Conservation (phyloP, 2,113 vertebrate species). For the Apteryx mantelli region DNA sequence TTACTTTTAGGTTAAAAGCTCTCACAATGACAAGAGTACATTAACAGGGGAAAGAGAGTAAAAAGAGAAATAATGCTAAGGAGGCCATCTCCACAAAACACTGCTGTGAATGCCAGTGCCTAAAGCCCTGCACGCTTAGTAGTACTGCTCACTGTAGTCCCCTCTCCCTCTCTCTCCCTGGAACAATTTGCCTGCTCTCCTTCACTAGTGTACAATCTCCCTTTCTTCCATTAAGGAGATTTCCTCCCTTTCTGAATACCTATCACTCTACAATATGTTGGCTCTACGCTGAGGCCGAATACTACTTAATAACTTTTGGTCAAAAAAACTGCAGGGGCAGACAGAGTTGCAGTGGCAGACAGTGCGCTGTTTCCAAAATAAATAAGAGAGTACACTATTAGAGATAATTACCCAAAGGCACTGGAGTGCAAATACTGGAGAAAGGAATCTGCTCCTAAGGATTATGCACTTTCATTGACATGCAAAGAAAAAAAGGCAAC, state of each 20-base stretch:
- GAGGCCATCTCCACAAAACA: neutral
- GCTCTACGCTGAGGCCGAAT: neutral
- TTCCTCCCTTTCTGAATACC: neutral
- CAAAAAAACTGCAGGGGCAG: neutral
- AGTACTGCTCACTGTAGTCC: neutral
- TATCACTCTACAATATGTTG: neutral
- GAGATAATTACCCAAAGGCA: neutral
- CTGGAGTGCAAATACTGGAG: neutral
- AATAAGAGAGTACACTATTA: neutral
- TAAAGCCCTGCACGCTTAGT: neutral
- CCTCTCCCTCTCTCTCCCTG: neutral
- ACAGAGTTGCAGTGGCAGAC: neutral
- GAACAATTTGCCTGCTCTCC: neutral
- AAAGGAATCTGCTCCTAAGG: neutral
- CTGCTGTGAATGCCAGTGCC: neutral
- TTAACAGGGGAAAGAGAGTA: neutral
- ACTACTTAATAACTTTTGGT: neutral
- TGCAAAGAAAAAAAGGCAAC: neutral
- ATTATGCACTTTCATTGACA: neutral
- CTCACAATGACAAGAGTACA: neutral
- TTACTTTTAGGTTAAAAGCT: slow-evolving; percentile 51
- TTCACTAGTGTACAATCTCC: neutral
- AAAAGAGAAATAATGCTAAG: slow-evolving; percentile 15
- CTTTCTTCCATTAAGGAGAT: neutral
- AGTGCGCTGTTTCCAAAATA: neutral